These are phyloP conservation scores for Dolichoris vasculosae DNA, from an alignment of 1,140 invertebrate species.

Conservation along the genomic window DNA sequence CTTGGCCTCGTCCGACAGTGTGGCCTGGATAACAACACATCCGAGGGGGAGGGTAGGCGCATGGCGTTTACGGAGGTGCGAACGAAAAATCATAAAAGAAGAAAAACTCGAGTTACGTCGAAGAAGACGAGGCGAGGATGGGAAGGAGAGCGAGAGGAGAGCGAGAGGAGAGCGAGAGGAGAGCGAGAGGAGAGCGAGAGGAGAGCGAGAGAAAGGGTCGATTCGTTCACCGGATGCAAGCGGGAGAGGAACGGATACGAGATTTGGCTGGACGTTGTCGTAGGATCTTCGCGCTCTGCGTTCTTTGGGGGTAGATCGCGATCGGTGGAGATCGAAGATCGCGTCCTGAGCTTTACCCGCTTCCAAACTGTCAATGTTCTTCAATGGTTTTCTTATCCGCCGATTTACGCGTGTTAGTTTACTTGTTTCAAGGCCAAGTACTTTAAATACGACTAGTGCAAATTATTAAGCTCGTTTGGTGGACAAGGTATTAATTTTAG, in stretches of 20 bases:
- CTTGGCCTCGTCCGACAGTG: constrained; percentile 87
- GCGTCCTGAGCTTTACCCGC: background rate
- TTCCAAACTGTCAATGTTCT: background rate
- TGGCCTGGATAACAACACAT: constrained; percentile 71
- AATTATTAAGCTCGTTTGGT: constrained; percentile 4
- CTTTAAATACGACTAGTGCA: background rate
- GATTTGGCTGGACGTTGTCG: background rate
- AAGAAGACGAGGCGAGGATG: constrained; percentile 1
- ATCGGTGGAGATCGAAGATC: no score
- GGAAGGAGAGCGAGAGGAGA: no score
- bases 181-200: background rate
- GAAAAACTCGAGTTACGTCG: constrained; percentile 3
- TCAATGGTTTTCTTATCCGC: no score
- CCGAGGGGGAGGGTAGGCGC: constrained; percentile 44
- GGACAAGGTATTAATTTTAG: background rate
- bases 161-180: background rate
- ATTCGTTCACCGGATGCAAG: background rate
- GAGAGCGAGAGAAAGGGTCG: background rate
- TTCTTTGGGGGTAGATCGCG: no score
- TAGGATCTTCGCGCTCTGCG: background rate
- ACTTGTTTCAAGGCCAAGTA: background rate
- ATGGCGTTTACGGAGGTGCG: constrained; percentile 38
- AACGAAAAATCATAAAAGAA: constrained; percentile 46
- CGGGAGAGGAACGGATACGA: background rate
- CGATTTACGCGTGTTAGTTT: background rate